Percentiles rank a stretch among this genome's conserved stretches.
Conservation (phyloP, 2,113 vertebrate species). For the Chrysemys picta region DNA sequence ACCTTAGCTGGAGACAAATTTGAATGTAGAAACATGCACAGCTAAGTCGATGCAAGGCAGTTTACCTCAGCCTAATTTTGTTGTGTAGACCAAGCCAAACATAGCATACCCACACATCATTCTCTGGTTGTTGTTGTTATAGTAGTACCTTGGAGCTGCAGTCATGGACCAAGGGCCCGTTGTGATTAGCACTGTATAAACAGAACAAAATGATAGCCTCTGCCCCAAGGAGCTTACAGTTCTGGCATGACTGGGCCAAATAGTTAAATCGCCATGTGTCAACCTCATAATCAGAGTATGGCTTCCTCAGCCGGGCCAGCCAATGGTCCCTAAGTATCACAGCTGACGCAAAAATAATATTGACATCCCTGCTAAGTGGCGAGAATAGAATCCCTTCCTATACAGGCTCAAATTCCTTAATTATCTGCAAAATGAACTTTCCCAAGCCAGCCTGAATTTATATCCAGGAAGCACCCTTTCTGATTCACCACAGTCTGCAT, state of each 20-base stretch:
- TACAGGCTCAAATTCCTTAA: background rate
- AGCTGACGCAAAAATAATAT: background rate
- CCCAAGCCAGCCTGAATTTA: background rate
- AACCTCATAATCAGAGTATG: background rate
- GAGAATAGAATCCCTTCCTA: background rate
- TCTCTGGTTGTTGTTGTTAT: background rate
- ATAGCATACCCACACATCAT: background rate
- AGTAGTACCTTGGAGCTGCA: background rate
- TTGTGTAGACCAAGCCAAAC: background rate
- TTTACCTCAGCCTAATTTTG: background rate
- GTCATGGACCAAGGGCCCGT: background rate
- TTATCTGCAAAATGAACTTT: background rate
- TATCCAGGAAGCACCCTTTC: background rate
- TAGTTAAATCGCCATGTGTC: background rate
- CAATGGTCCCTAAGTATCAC: background rate
- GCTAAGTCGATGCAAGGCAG: background rate
- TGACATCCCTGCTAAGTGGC: background rate
- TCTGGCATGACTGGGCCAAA: background rate
- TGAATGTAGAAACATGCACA: background rate
- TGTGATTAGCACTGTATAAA: background rate
- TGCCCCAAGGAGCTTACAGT: background rate
- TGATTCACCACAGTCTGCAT: background rate
- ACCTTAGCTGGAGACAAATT: background rate
- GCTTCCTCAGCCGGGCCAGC: background rate
- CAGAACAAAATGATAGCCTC: background rate